A percentile compares a stretch with the other conserved stretches of the same genome.
These are phyloP conservation scores for Psilopsiagon aymara DNA, from an alignment of 2,113 vertebrate genomes.

Conservation along the genomic window DNA sequence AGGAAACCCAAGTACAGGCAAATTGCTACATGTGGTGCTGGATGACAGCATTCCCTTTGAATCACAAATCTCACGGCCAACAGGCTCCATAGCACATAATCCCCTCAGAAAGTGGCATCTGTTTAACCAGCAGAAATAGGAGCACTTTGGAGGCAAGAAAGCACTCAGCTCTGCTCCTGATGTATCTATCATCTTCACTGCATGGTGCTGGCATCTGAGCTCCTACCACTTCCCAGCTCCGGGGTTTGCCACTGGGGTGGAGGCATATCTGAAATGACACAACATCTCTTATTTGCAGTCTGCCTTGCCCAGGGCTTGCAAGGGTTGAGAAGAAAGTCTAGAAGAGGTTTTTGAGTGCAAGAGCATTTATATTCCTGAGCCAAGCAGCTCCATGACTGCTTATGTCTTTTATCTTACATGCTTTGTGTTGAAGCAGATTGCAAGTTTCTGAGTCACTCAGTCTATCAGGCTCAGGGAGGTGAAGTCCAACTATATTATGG, in stretches of 20 bases:
- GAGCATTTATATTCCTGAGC: neutral
- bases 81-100: neutral
- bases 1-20: neutral
- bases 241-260: neutral
- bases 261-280: neutral
- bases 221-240: neutral
- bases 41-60: neutral
- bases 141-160: neutral
- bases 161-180: neutral
- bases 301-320: neutral
- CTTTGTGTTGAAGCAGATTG: constrained; percentile 49
- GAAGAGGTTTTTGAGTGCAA: neutral
- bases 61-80: neutral
- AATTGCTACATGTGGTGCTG: neutral
- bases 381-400: neutral
- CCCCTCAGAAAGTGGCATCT: constrained; percentile 11
- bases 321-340: constrained; percentile 44
- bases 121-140: constrained; percentile 36
- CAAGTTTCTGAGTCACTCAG: constrained; percentile 24
- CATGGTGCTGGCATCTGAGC: neutral
- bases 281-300: neutral
- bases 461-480: neutral
- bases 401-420: neutral
- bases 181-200: rapidly evolving
- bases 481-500: neutral